phyloP scores from a whole-genome alignment of 2,113 vertebrate species.

The Psettodes erumei region DNA sequence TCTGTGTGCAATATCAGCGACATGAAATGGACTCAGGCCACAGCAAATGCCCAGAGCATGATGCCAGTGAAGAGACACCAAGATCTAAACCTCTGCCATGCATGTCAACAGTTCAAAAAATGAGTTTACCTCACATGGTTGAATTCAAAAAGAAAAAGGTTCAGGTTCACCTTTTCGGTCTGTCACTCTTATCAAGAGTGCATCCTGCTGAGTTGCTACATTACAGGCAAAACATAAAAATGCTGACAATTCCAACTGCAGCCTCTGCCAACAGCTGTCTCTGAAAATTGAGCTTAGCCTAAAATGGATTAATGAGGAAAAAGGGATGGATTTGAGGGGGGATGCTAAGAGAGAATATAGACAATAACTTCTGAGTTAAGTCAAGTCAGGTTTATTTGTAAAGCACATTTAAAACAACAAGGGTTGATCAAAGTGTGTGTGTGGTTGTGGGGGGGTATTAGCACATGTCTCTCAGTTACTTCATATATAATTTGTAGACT shows the following conservation, averaged over 20 bases:
- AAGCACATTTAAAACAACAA: no score
- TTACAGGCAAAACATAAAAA: neutral
- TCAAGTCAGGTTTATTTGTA: no score
- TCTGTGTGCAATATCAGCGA: neutral
- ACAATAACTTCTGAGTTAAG: no score
- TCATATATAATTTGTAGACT: neutral
- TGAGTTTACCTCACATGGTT: neutral
- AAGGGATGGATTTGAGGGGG: neutral
- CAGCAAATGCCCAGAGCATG: neutral
- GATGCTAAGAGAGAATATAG: neutral
- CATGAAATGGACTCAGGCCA: neutral
- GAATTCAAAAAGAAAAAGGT: neutral
- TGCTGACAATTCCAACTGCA: neutral
- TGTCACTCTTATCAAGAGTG: neutral
- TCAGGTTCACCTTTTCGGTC: neutral
- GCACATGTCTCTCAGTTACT: neutral
- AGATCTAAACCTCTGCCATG: neutral
- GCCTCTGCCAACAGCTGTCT: conserved; percentile 18
- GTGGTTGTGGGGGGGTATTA: neutral
- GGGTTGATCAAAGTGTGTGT: no score
- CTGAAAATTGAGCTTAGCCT: neutral
- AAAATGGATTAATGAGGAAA: neutral
- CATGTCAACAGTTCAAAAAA: neutral
- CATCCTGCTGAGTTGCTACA: conserved; percentile 22
- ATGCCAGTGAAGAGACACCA: neutral